These are phyloP conservation scores for Platorchestia sp. DNA, from an alignment of 1,140 invertebrate genomes.

Conservation along the genomic window DNA sequence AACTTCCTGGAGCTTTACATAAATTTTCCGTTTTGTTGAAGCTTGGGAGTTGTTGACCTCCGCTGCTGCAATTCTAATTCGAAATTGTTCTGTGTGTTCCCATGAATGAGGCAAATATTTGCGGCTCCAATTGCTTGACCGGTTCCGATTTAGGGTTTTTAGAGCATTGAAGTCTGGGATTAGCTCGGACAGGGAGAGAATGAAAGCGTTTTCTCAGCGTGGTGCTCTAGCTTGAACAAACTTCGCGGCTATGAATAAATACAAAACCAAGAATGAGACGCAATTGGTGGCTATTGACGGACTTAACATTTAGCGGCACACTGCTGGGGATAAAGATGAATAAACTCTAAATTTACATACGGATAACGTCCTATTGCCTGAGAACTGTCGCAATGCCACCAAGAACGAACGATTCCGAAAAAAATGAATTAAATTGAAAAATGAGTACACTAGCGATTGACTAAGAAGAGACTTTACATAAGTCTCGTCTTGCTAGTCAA, in stretches of 20 bases:
- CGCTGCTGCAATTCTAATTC: neutral
- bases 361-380: neutral
- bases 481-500: no score
- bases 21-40: neutral
- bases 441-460: neutral
- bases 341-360: neutral
- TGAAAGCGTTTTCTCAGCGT: neutral
- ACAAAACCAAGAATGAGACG: neutral
- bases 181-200: neutral
- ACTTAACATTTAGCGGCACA: neutral
- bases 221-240: neutral
- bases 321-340: neutral
- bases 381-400: neutral
- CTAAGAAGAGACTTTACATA: neutral
- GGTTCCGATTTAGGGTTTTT: neutral
- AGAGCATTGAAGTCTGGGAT: slow-evolving; percentile 22
- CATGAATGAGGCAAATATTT: slow-evolving; percentile 38
- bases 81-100: neutral
- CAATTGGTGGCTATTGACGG: neutral
- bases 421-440: neutral
- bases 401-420: neutral
- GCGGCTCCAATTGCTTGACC: slow-evolving; percentile 43
- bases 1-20: neutral
- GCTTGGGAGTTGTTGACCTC: neutral
- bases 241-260: slow-evolving; percentile 14